These are phyloP conservation scores for Protobothrops flavoviridis DNA, from an alignment of 2,113 vertebrate genomes.

Conservation along the genomic window DNA sequence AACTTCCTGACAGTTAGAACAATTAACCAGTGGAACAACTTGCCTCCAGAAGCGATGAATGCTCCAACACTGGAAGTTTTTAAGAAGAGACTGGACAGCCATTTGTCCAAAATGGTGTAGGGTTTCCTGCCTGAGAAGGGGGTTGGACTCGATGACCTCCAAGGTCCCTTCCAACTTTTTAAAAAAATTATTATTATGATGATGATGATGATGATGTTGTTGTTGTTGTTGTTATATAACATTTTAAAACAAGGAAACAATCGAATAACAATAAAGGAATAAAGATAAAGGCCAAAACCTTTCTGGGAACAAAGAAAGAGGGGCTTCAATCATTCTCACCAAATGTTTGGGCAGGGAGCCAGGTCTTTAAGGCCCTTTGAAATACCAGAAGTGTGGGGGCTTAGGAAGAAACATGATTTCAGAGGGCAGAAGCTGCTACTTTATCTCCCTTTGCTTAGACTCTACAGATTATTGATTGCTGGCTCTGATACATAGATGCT, in stretches of 20 bases:
- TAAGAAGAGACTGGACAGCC: no score
- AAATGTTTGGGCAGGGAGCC: not conserved
- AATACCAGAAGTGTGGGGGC: not conserved
- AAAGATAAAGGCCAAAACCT: not conserved
- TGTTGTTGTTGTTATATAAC: no score
- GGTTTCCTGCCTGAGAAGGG: no score
- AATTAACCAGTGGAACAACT: no score
- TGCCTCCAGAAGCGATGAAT: no score
- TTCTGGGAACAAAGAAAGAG: not conserved
- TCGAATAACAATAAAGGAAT: not conserved
- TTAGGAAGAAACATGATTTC: not conserved
- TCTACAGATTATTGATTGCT: not conserved
- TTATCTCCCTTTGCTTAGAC: not conserved
- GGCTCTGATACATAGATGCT: not conserved
- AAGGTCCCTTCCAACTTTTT: no score
- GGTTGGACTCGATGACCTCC: no score
- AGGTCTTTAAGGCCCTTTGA: not conserved
- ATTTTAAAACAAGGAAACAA: not conserved
- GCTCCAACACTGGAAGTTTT: no score
- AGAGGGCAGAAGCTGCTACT: not conserved
- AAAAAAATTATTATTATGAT: no score
- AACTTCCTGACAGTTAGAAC: no score
- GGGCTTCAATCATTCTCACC: not conserved
- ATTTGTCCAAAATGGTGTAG: no score
- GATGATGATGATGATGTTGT: no score